phyloP scores from a whole-genome alignment of 2,113 vertebrate genomes.

The Montifringilla adamsi region DNA sequence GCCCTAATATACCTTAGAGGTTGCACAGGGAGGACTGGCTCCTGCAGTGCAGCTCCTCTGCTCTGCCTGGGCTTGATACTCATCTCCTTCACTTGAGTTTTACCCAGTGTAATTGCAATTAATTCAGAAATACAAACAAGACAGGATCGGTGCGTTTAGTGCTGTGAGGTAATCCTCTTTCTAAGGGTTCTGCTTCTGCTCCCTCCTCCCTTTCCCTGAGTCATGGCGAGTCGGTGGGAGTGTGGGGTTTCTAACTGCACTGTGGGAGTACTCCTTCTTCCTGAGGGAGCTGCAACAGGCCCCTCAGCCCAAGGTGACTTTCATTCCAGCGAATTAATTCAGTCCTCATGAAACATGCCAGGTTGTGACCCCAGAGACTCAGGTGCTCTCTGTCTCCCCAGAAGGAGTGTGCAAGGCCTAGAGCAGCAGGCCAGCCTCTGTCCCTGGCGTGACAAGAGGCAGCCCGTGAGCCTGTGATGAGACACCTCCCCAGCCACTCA shows the following conservation, averaged over 20 bases:
- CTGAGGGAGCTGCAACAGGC: neutral
- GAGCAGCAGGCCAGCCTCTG: neutral
- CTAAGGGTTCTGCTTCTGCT: neutral
- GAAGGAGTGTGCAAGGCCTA: neutral
- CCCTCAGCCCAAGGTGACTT: neutral
- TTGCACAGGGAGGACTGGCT: neutral
- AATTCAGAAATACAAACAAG: neutral
- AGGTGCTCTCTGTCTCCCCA: neutral
- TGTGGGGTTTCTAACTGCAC: neutral
- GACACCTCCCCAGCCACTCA: neutral
- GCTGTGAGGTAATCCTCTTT: neutral
- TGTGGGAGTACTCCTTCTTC: neutral
- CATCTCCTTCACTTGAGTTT: neutral
- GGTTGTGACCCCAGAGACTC: neutral
- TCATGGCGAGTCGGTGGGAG: neutral
- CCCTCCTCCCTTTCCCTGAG: neutral
- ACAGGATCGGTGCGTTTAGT: neutral
- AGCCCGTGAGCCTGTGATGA: accelerated
- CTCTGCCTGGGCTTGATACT: neutral
- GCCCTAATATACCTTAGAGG: neutral
- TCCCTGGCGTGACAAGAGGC: accelerated
- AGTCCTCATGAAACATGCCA: neutral
- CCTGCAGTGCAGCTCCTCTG: neutral
- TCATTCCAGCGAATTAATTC: neutral
- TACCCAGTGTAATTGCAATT: neutral